Evolutionary conservation across 2,797 vertebrate genomes (phyloP).

Genomic region (Liparis tanakae): DNA sequence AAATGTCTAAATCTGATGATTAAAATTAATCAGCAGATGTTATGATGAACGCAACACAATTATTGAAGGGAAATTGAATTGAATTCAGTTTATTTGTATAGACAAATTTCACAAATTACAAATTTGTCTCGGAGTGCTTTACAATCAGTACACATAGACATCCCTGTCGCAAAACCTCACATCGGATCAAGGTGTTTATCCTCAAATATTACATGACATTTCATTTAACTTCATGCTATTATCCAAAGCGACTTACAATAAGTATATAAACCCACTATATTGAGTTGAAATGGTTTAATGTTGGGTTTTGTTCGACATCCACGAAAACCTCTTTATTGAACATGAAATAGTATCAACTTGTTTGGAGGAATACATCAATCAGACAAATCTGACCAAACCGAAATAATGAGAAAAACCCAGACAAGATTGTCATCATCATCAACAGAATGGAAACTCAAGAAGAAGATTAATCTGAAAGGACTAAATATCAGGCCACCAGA

Average conservation of each 20-base stretch:
- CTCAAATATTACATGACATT: neutral
- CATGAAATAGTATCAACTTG: neutral
- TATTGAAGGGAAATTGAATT: neutral
- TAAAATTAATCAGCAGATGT: conserved; percentile 10
- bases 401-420: no score
- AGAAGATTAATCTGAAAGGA: neutral
- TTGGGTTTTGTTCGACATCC: neutral
- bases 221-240: no score
- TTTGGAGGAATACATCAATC: neutral
- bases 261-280: neutral
- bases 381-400: no score
- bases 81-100: no score
- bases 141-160: no score
- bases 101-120: no score
- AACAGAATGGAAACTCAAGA: neutral
- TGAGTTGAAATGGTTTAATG: conserved; percentile 5
- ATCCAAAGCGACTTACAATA: no score
- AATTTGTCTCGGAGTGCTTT: no score
- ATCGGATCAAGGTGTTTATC: neutral
- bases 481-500: neutral
- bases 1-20: neutral
- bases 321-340: neutral
- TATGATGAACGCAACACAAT: neutral
- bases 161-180: no score
- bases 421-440: neutral